A percentile compares a stretch with the other conserved stretches of the same genome.
These are phyloP conservation scores for Saxidomus purpurata DNA, from an alignment of 1,140 invertebrate genomes.

Conservation along the genomic window DNA sequence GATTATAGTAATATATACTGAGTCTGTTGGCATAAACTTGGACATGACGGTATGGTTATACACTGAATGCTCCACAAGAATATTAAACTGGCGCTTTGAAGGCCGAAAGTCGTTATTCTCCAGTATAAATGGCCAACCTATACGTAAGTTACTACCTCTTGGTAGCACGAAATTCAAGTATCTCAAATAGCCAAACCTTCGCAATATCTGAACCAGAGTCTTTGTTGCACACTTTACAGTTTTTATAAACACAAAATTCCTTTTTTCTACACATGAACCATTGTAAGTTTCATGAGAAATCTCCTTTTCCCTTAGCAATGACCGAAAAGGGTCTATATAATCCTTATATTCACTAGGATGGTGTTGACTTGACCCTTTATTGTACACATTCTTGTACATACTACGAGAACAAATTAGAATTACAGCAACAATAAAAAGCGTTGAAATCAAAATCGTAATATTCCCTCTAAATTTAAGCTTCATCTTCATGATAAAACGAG, in stretches of 20 bases:
- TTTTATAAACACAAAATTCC: conserved; percentile 79
- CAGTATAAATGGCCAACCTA: conserved; percentile 79
- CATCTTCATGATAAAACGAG: conserved; percentile 26
- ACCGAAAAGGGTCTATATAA: conserved; percentile 34
- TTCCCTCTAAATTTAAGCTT: conserved; percentile 12
- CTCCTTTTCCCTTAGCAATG: neutral
- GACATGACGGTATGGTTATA: conserved; percentile 79
- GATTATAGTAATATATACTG: conserved; percentile 79
- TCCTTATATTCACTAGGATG: neutral
- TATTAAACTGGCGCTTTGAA: conserved; percentile 75
- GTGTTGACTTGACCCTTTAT: neutral
- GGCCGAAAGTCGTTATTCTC: conserved; percentile 71
- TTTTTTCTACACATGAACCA: conserved; percentile 48
- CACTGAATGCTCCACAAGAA: conserved; percentile 81
- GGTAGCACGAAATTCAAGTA: conserved; percentile 75
- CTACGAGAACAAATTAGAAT: neutral
- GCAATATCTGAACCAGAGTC: conserved; percentile 71
- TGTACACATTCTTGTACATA: neutral
- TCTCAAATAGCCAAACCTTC: conserved; percentile 72
- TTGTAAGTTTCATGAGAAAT: conserved; percentile 1
- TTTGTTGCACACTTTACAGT: conserved; percentile 77
- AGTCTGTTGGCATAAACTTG: conserved; percentile 74
- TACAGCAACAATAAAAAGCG: neutral
- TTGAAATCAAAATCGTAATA: neutral
- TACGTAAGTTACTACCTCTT: conserved; percentile 67